Evolutionary conservation across 1,140 invertebrate species (phyloP), one percentile per base, ranked within the genome.

Genomic region (Drosophila oshimai): DNA sequence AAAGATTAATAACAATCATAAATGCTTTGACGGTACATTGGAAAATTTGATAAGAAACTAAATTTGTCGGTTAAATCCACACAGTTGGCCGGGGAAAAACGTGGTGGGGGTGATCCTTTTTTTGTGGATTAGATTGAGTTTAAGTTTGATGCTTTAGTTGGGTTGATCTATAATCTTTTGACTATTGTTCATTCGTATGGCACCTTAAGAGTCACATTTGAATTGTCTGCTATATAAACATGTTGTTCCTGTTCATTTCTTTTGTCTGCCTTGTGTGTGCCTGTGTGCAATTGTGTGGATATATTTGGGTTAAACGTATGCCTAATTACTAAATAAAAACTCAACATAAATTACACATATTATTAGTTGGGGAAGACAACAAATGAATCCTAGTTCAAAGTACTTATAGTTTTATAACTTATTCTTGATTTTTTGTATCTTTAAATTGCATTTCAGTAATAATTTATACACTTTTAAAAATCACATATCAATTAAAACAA

Each of bases 11-110:
- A 88, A 87, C 77, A 89, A 88, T 78, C 74, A 88, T 87, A 87
- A 87, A 87, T 87, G 83, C 83, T 88, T 89, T 83, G 74, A 83
- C 83, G 83, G 83, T 87, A 87, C 83, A 87, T 81, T 80, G 76
- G 81, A 86, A 86, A 87, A 71, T 72, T 77, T 54, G 44, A 71
- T 81, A 80, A 69, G 61, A 79, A 80, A 84, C 71, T 86, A 84
- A 84, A 61, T 62, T 86, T 70, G 61, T 67, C 46, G 33, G 28
- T 68, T 42, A 51, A 29, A 57, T 74, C 70, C 71, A 74, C 69
- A 74, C 60, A 57, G n/a, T 57, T 44, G 62, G 17, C 50, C 18
- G 17, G 15, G 20, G 20, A 26, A 24, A n/a, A 42, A 42, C 18
- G n/a, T 26, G 46, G 41, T 41, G 22, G 18, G 18, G 20, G n/a